Percentiles rank a stretch among this genome's conserved stretches.
Evolutionary conservation across 1,140 invertebrate genomes (phyloP).

Genomic region (Holcopasites calliopsidis): DNA sequence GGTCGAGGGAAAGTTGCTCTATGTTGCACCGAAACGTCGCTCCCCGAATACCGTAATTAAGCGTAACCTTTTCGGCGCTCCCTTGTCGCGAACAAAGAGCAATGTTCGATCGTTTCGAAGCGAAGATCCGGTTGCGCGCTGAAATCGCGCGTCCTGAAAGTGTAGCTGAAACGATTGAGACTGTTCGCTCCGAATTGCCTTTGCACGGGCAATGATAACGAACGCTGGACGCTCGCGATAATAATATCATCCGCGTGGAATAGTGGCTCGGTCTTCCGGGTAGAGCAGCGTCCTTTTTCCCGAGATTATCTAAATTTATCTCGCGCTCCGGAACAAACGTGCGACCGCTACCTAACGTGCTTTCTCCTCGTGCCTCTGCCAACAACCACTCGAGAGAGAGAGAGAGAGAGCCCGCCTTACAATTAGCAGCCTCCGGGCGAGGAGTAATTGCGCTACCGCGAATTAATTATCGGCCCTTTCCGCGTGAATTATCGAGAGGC

Average conservation of each 20-base stretch:
- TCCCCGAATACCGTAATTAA: slow-evolving; percentile 38
- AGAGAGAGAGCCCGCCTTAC: slow-evolving; percentile 3
- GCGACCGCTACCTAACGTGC: slow-evolving; percentile 1
- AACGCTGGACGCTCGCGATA: slow-evolving; percentile 30
- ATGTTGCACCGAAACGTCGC: background rate
- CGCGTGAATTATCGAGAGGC: slow-evolving; percentile 17
- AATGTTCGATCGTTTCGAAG: slow-evolving; percentile 47
- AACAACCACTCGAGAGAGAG: slow-evolving; percentile 10
- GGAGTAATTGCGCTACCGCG: slow-evolving; percentile 8
- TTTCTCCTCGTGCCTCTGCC: slow-evolving; percentile 23
- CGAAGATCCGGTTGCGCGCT: slow-evolving; percentile 53
- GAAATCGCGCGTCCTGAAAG: too few relatives aligned
- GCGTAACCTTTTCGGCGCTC: slow-evolving; percentile 29
- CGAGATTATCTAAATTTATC: slow-evolving; percentile 63
- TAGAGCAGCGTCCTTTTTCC: slow-evolving; percentile 48
- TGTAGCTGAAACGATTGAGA: too few relatives aligned
- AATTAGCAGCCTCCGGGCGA: background rate
- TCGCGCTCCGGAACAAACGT: slow-evolving; percentile 40
- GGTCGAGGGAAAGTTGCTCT: slow-evolving; percentile 7
- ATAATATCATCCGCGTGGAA: slow-evolving; percentile 55
- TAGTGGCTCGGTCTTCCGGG: slow-evolving; percentile 53
- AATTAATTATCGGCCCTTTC: slow-evolving; percentile 38
- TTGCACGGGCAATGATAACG: slow-evolving; percentile 37
- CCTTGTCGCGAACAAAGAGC: slow-evolving; percentile 39
- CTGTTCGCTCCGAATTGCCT: too few relatives aligned